Evolutionary conservation across 2,113 vertebrate species (phyloP).

Genomic region (Seriola aureovittata): DNA sequence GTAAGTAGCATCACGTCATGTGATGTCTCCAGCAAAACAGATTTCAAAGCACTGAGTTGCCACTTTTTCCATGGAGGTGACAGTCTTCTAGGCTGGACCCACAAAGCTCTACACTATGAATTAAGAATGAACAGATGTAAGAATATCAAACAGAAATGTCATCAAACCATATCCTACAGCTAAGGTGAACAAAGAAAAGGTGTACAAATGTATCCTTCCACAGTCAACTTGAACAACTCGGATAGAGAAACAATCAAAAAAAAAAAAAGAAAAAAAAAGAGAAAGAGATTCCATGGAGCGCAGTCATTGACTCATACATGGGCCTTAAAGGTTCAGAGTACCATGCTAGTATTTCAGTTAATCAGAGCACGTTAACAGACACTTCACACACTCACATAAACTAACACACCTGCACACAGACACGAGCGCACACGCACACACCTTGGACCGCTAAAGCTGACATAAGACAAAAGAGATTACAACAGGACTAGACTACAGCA

Average conservation of each 20-base stretch:
- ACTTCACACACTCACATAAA: slow-evolving; percentile 58
- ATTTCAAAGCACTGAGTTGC: slow-evolving; percentile 87
- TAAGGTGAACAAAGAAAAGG: slow-evolving; percentile 79
- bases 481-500: slow-evolving; percentile 93
- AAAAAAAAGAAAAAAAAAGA: slow-evolving; percentile 44
- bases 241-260: slow-evolving; percentile 73
- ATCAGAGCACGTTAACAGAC: slow-evolving; percentile 88
- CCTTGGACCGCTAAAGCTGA: slow-evolving; percentile 95
- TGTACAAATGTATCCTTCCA: slow-evolving; percentile 77
- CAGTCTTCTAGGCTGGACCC: slow-evolving; percentile 84
- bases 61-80: slow-evolving; percentile 84
- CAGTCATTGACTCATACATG: slow-evolving; percentile 83
- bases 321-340: slow-evolving; percentile 86
- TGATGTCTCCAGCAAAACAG: slow-evolving; percentile 93
- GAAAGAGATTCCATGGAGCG: slow-evolving; percentile 88
- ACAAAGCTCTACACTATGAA: slow-evolving; percentile 84
- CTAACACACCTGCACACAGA: slow-evolving; percentile 73
- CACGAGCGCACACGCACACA: slow-evolving; percentile 83
- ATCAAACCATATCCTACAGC: slow-evolving; percentile 83
- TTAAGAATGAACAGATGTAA: slow-evolving; percentile 77
- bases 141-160: slow-evolving; percentile 75
- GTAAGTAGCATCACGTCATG: slow-evolving; percentile 94
- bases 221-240: slow-evolving; percentile 75
- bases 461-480: slow-evolving; percentile 92
- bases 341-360: slow-evolving; percentile 96